A percentile compares a stretch with the other conserved stretches of the same genome.
Conservation (phyloP, 2,113 vertebrate species). For the Rhombomys opimus region DNA sequence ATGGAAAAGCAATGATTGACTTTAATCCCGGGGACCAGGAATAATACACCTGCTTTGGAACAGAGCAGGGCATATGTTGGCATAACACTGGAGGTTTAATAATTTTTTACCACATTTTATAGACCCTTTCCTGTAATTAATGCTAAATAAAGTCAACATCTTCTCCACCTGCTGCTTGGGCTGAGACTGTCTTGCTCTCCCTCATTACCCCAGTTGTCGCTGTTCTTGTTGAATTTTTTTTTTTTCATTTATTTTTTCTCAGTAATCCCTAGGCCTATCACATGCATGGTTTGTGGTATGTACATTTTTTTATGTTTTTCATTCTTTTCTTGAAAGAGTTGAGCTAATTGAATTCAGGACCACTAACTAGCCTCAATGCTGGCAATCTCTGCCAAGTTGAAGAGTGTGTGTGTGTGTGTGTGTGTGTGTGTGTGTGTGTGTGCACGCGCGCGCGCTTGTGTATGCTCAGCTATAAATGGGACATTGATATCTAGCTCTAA, state of each 20-base stretch:
- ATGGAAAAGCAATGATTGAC: slow-evolving; percentile 87
- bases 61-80: slow-evolving; percentile 85
- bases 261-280: background rate
- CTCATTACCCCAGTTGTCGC: slow-evolving; percentile 1
- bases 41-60: slow-evolving; percentile 87
- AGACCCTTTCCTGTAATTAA: slow-evolving; percentile 88
- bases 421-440: background rate
- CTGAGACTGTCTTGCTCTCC: slow-evolving; percentile 78
- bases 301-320: background rate
- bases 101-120: slow-evolving; percentile 85
- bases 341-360: background rate
- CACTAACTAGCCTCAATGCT: background rate
- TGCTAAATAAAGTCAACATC: slow-evolving; percentile 89
- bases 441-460: no score
- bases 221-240: background rate
- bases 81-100: slow-evolving; percentile 86
- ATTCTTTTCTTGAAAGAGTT: background rate
- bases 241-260: background rate
- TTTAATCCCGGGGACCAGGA: slow-evolving; percentile 85
- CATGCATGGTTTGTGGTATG: background rate
- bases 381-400: background rate
- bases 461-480: background rate
- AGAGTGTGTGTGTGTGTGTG: background rate
- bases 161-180: slow-evolving; percentile 79
- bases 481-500: background rate